phyloP scores from a whole-genome alignment of 2,797 vertebrate genomes.

The Diceros bicornis region DNA sequence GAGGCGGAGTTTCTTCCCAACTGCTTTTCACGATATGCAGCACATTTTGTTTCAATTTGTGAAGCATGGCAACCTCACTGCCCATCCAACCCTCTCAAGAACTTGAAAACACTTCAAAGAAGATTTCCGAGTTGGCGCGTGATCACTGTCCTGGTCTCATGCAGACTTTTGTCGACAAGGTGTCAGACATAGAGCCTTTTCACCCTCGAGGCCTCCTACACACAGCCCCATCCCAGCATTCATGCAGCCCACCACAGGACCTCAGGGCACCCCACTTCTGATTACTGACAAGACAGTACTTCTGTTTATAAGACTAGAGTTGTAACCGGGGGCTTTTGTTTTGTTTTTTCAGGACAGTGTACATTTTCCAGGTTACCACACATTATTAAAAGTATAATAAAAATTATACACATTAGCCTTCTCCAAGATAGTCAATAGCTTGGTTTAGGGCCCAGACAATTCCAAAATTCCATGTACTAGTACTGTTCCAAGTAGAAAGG shows the following conservation, averaged over 20 bases:
- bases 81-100: constrained; percentile 68
- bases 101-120: constrained; percentile 51
- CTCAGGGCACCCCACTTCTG: not conserved
- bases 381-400: not conserved
- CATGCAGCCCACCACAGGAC: not conserved
- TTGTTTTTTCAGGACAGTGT: constrained; percentile 21
- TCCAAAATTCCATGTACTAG: not conserved
- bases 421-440: constrained; percentile 12
- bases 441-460: not conserved
- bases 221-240: constrained; percentile 77
- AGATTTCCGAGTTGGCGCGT: constrained; percentile 63
- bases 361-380: constrained; percentile 80
- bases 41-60: constrained; percentile 60
- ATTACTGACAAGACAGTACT: constrained; percentile 73
- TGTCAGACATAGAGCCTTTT: constrained; percentile 83
- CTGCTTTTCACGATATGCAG: constrained; percentile 67
- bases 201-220: constrained; percentile 77
- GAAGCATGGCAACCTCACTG: constrained; percentile 19
- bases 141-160: constrained; percentile 69
- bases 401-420: constrained; percentile 42
- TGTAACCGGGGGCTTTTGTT: constrained; percentile 2
- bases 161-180: constrained; percentile 66
- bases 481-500: not conserved
- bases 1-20: constrained; percentile 47
- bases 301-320: constrained; percentile 60